Evolutionary conservation across 1,140 invertebrate genomes (phyloP), one percentile per base, ranked within the genome.

Genomic region (Lepidurus packardi): DNA sequence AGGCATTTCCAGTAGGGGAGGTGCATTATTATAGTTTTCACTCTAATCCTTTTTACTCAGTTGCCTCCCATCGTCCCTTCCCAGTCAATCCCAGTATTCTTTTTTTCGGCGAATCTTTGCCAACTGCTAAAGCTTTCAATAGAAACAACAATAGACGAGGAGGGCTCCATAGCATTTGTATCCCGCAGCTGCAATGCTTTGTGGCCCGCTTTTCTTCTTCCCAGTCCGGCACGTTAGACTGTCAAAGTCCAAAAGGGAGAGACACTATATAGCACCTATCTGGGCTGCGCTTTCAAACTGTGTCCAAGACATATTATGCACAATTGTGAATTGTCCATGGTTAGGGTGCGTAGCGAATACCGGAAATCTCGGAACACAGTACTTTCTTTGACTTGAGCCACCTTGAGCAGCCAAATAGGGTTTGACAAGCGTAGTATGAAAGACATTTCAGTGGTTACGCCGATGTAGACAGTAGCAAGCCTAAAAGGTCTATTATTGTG

Each of bases 11-110:
- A 65, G 16, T n/a, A 9, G 21, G 53, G 53, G 53, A 65, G 53
- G 53, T 65, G 53, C 53, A 65, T 65, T 65, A 65, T 65, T 65
- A 21, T 65, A 65, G 16, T 65, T 4, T 65, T 9, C 53, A 13
- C n/a, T 65, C 53, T 65, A 65, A 65, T 65, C 53, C 53, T 65
- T 34, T 65, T n/a, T 65, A n/a, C 53, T 65, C 53, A 65, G 53
- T 65, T 65, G 53, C 53, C 53, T 16, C 53, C 53, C 34, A 34
- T 34, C 34, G 3, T 34, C 8, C 53, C 53, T 65, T 6, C 16
- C 16, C 21, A 65, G 53, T 65, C 53, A 65, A 21, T 65, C 21
- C n/a, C 53, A 47, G 10, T 10, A 7, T 47, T 47, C 45, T 10
- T 21, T 47, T 16, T 10, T 21, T 65, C 21, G 21, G 47, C 53